Percentiles rank a stretch among this genome's conserved stretches.
Conservation (phyloP, 1,140 invertebrate species). For the Babylonia areolata region DNA sequence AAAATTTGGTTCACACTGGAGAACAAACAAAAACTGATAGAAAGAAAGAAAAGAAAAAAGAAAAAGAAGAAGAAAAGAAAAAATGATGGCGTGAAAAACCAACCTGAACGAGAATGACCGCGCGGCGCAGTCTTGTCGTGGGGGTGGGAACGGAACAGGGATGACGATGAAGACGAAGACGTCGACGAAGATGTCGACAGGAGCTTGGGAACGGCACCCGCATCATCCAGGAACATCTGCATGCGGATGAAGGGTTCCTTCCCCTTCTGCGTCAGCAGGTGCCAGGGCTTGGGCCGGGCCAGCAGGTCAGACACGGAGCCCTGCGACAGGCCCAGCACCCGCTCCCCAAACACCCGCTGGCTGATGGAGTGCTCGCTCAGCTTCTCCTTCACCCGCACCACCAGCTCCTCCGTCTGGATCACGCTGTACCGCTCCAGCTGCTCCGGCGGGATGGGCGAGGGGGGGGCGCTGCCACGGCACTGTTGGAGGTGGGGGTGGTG, state of each 20-base stretch:
- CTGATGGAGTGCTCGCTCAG: slow-evolving; percentile 99
- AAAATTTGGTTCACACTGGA: too few species aligned
- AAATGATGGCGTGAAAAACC: slow-evolving; percentile 24
- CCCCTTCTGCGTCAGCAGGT: slow-evolving; percentile 99
- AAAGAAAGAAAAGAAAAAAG: slow-evolving; percentile 14
- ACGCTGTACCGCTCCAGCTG: slow-evolving; percentile 99
- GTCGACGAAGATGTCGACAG: too few species aligned
- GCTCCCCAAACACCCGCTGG: slow-evolving; percentile 98
- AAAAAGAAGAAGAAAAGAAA: not conserved
- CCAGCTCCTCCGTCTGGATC: slow-evolving; percentile 98
- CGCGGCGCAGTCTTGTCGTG: slow-evolving; percentile 85
- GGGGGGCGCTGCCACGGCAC: not conserved
- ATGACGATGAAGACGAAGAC: too few species aligned
- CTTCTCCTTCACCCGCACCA: slow-evolving; percentile 96
- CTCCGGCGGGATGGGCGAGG: slow-evolving; percentile 95
- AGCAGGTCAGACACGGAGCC: slow-evolving; percentile 96
- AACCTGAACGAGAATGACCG: slow-evolving; percentile 45
- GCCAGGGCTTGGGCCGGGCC: slow-evolving; percentile 99
- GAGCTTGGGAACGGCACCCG: slow-evolving; percentile 96
- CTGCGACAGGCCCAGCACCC: slow-evolving; percentile 93
- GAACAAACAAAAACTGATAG: not conserved
- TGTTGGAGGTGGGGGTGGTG: too few species aligned
- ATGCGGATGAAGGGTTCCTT: slow-evolving; percentile 98
- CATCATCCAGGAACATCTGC: slow-evolving; percentile 97
- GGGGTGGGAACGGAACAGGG: slow-evolving; percentile 98